A percentile compares a stretch with the other conserved stretches of the same genome.
phyloP scores from a whole-genome alignment of 2,797 vertebrate genomes.

The Myioborus miniatus region DNA sequence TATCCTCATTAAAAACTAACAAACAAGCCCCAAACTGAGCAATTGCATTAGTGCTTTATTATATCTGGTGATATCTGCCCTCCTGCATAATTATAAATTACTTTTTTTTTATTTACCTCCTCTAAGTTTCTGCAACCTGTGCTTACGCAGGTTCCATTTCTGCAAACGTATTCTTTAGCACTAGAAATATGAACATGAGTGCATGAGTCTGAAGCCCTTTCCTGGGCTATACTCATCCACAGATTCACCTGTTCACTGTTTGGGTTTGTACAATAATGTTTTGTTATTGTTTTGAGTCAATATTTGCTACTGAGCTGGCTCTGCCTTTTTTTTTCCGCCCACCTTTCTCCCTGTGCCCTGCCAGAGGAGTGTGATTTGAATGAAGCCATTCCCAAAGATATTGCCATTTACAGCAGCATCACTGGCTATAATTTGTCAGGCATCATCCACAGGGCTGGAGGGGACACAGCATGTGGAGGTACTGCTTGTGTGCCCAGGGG shows the following conservation, averaged over 20 bases:
- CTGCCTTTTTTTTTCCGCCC: constrained; percentile 19
- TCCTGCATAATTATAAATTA: background rate
- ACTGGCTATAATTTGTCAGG: background rate
- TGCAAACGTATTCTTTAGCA: background rate
- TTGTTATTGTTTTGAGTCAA: constrained; percentile 9
- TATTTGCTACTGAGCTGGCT: background rate
- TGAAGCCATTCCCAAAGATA: constrained; percentile 3
- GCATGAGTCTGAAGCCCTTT: background rate
- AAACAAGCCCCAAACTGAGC: background rate
- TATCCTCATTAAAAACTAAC: background rate
- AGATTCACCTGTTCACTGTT: background rate
- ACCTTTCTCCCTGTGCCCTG: background rate
- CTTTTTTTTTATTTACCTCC: background rate
- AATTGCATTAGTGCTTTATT: background rate
- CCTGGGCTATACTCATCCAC: background rate
- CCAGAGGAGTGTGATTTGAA: background rate
- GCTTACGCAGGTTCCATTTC: background rate
- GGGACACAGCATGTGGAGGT: background rate
- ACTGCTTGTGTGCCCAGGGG: accelerated
- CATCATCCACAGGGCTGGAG: accelerated
- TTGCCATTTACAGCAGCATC: background rate
- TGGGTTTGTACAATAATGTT: background rate
- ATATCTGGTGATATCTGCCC: background rate
- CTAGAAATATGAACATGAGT: background rate
- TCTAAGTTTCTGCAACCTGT: background rate